Evolutionary conservation across 2,888 invertebrate genomes (phyloP).

Genomic region (Drosophila meridionalis): DNA sequence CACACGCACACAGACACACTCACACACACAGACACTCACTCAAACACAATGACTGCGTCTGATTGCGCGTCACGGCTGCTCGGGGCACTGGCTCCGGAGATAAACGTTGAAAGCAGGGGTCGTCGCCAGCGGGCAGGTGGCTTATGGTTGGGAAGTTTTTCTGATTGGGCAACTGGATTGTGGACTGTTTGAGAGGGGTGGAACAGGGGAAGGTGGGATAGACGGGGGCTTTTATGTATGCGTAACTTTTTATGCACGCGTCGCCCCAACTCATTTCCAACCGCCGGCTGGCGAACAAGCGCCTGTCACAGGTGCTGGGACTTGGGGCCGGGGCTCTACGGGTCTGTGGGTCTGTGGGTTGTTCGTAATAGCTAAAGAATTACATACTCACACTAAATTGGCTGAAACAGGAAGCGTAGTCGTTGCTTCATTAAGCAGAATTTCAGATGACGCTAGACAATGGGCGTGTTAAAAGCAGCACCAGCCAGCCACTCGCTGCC

Average conservation of each 20-base stretch:
- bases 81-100: constrained; percentile 53
- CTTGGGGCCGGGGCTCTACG: constrained; percentile 1
- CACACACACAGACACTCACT: constrained; percentile 41
- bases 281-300: constrained; percentile 5
- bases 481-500: not conserved
- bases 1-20: constrained; percentile 31
- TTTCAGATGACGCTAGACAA: constrained; percentile 71
- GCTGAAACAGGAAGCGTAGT: constrained; percentile 83
- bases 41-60: constrained; percentile 69
- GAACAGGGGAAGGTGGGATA: not conserved
- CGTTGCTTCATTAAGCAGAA: constrained; percentile 83
- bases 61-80: constrained; percentile 65
- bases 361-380: constrained; percentile 84
- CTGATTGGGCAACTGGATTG: constrained; percentile 57
- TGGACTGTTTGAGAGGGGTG: not conserved
- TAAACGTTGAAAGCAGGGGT: constrained; percentile 69
- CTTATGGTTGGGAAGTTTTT: constrained; percentile 60
- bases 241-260: constrained; percentile 75
- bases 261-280: constrained; percentile 35
- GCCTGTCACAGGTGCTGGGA: constrained; percentile 67
- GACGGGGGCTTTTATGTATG: constrained; percentile 58
- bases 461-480: constrained; percentile 29
- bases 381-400: constrained; percentile 84
- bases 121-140: constrained; percentile 62
- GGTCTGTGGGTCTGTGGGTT: constrained; percentile 27